Percentiles rank a stretch among this genome's conserved stretches.
Conservation (phyloP, 2,888 invertebrate species). For the Neocrepidodera transversa region DNA sequence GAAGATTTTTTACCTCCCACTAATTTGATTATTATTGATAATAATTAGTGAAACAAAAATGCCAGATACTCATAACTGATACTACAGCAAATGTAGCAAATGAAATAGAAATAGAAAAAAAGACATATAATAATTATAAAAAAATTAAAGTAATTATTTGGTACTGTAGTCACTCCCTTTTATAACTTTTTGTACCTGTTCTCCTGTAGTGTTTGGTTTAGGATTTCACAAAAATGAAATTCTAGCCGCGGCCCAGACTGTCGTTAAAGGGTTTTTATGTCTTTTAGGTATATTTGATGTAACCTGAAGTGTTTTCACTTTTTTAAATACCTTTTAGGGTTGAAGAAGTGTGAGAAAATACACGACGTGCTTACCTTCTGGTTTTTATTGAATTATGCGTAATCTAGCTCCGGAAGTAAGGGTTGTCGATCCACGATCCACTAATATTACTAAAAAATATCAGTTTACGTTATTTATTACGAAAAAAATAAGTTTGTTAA, state of each 20-base stretch:
- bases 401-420: background rate
- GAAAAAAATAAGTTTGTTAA: too few relatives aligned
- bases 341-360: conserved; percentile 29
- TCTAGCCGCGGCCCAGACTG: conserved; percentile 27
- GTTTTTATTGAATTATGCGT: background rate
- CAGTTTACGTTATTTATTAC: background rate
- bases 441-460: too few relatives aligned
- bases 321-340: conserved; percentile 20
- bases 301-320: conserved; percentile 29
- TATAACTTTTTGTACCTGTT: conserved; percentile 28
- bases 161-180: conserved; percentile 1
- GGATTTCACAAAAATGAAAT: conserved; percentile 32
- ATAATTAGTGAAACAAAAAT: too few relatives aligned
- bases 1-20: too few relatives aligned
- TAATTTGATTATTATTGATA: background rate
- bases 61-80: too few relatives aligned
- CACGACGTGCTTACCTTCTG: background rate
- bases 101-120: too few relatives aligned
- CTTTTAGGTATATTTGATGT: conserved; percentile 28
- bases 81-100: too few relatives aligned
- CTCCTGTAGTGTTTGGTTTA: conserved; percentile 29
- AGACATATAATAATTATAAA: too few relatives aligned
- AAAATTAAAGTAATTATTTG: too few relatives aligned
- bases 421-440: too few relatives aligned
- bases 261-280: conserved; percentile 30